Evolutionary conservation across 2,113 vertebrate species (phyloP), one percentile per base, ranked within the genome.

Genomic region (Chaenocephalus aceratus): DNA sequence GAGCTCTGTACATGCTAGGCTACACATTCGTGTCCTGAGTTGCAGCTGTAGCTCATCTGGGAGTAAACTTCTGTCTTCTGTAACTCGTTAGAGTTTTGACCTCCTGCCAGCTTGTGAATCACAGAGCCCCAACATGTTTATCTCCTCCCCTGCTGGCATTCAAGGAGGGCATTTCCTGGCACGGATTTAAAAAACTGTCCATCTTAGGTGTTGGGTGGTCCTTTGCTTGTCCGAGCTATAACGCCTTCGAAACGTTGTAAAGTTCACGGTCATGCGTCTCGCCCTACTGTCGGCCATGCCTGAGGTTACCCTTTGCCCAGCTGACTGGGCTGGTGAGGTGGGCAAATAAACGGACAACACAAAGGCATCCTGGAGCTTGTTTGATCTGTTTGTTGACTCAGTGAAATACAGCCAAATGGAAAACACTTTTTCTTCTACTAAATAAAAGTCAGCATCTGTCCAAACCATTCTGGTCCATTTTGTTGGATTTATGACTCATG

Each of bases 171-270:
- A 91, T 92, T 94, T 93, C 88, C 93, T 94, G 90, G 88, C 89
- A 87, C 69, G 58, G 30, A 52, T 77, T 71, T 74, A 76, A 36
- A 41, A 68, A 68, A 85, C 56, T 77, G 77, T 45, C 85, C 87
- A 77, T 86, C 69, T 86, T 41, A 44, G 87, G 84, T 86, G 64
- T 74, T 91, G 92, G 90, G 94, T 94, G 93, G 94, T 94, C 93
- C 71, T 79, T 63, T 44, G 58, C 76, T 67, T 16, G 4, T 79
- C 80, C 18, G 48, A 73, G 78, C 78, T 64, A 78, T 81, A 77
- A 70, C 8, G 58, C 72, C 58, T 78, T 78, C 64, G 41, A 86
- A 78, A 81, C 48, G 41, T 64, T 4, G 80, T 93, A 86, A 93
- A 93, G 79, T 88, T 92, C 85, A 91, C 63, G 86, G 89, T 90